A percentile compares a stretch with the other conserved stretches of the same genome.
Conservation (phyloP, 1,140 invertebrate species). For the Heliconius hewitsoni region DNA sequence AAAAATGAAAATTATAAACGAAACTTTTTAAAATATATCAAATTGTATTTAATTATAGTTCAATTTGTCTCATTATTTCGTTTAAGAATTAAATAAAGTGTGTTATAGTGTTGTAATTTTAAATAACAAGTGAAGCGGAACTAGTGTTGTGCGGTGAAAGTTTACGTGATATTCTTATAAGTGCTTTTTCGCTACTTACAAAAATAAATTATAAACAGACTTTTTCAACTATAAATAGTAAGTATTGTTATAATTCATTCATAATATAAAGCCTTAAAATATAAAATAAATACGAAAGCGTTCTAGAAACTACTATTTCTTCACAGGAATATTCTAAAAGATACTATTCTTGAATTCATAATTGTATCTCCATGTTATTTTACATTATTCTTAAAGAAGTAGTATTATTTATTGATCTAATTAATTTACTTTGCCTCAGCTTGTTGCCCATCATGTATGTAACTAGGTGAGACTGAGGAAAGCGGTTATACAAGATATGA, state of each 20-base stretch:
- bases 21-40: slow-evolving; percentile 35
- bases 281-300: background rate
- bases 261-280: background rate
- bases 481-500: background rate
- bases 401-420: background rate
- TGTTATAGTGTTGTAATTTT: slow-evolving; percentile 26
- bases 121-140: slow-evolving; percentile 47
- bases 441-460: background rate
- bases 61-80: slow-evolving; percentile 9
- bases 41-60: slow-evolving; percentile 28
- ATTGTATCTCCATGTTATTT: too few species aligned
- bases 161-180: slow-evolving; percentile 42
- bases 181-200: background rate
- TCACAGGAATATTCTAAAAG: too few species aligned
- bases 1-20: slow-evolving; percentile 43
- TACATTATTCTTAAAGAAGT: too few species aligned
- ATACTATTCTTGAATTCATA: too few species aligned
- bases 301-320: background rate
- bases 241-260: background rate
- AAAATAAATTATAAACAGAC: background rate
- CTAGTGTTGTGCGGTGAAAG: slow-evolving; percentile 60
- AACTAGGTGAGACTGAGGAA: background rate
- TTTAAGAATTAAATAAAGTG: slow-evolving; percentile 21
- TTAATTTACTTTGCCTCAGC: background rate
- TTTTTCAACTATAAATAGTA: background rate